phyloP scores from a whole-genome alignment of 1,140 invertebrate species.

The Sarcophaga bullata region DNA sequence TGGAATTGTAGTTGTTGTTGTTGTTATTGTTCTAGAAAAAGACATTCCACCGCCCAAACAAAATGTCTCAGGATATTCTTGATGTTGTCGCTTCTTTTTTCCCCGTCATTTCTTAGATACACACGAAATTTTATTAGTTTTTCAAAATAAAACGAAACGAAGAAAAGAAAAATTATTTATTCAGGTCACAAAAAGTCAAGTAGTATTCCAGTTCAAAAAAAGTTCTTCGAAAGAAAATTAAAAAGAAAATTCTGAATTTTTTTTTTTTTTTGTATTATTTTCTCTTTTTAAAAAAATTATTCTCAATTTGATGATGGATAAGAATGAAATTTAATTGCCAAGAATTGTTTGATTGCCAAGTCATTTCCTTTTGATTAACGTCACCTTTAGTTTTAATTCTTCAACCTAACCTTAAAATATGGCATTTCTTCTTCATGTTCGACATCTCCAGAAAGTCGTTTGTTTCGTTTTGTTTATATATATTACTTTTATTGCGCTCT shows the following conservation, averaged over 20 bases:
- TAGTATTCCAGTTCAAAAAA: too few relatives aligned
- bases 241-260: neutral
- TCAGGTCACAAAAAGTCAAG: neutral
- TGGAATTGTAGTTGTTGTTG: neutral
- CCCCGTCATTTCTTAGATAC: neutral
- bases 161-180: neutral
- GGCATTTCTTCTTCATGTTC: neutral
- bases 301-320: too few relatives aligned
- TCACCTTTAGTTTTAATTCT: neutral
- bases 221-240: neutral
- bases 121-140: conserved; percentile 11
- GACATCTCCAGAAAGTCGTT: neutral
- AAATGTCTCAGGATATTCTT: conserved; percentile 20
- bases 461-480: neutral
- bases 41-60: conserved; percentile 17
- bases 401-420: neutral
- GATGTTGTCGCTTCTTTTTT: neutral
- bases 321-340: too few relatives aligned
- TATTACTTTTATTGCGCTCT: too few relatives aligned
- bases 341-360: too few relatives aligned
- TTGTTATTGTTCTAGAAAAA: neutral
- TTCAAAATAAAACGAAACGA: neutral
- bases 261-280: neutral
- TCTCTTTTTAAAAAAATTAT: neutral
- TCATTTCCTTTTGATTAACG: neutral